These are phyloP conservation scores for Rotaria sp. DNA, from an alignment of 2,888 invertebrate species.

Conservation along the genomic window DNA sequence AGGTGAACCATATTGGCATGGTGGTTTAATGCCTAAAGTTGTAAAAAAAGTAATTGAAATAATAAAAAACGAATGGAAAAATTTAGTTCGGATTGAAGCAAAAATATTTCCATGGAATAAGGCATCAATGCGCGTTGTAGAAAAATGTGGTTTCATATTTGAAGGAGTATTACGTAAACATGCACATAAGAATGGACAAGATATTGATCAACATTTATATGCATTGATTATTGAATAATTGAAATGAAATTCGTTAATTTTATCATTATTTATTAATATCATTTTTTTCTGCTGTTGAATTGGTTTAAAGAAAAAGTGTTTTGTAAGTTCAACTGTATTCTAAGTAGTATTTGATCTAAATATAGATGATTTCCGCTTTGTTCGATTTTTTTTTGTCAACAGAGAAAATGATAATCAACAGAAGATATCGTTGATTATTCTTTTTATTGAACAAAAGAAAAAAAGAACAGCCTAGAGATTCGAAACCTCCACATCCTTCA, in stretches of 20 bases:
- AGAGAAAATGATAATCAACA: background rate
- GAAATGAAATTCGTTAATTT: background rate
- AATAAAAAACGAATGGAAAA: background rate
- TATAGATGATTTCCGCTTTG: too few species aligned
- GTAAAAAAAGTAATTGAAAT: background rate
- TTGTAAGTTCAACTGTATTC: background rate
- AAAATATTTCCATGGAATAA: background rate
- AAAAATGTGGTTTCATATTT: background rate
- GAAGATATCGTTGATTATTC: background rate
- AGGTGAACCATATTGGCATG: background rate
- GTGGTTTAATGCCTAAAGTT: background rate
- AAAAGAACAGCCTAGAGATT: too few species aligned
- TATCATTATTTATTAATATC: background rate
- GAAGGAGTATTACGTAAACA: background rate
- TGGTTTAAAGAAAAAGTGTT: background rate
- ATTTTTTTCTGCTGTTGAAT: background rate
- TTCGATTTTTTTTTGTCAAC: too few species aligned
- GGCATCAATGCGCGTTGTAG: background rate
- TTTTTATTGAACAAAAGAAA: background rate
- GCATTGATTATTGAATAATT: background rate
- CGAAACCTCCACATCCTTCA: too few species aligned
- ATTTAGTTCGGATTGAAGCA: constrained; percentile 8
- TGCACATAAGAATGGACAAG: background rate
- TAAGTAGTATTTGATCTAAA: background rate
- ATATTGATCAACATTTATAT: background rate